A percentile compares a stretch with the other conserved stretches of the same genome.
Conservation (phyloP, 2,113 vertebrate species). For the Boulengeromyrus knoepffleri region DNA sequence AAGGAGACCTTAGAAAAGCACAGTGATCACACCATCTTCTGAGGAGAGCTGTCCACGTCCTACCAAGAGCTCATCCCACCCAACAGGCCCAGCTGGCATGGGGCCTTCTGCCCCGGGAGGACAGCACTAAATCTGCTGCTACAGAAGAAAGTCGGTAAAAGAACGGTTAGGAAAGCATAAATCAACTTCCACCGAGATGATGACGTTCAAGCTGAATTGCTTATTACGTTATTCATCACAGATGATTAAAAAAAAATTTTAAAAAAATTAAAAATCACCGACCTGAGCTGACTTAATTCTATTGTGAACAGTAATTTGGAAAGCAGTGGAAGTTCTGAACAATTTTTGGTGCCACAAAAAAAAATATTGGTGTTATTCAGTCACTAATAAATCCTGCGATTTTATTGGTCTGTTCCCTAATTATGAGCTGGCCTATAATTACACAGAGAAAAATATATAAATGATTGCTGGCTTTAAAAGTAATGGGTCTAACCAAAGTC, state of each 20-base stretch:
- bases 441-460: slow-evolving; percentile 37
- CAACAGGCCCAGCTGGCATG: background rate
- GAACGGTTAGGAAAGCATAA: background rate
- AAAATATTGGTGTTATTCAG: slow-evolving; percentile 37
- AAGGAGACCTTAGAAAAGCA: background rate
- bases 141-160: background rate
- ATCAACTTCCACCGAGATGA: background rate
- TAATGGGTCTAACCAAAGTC: slow-evolving; percentile 30
- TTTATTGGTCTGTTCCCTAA: slow-evolving; percentile 25
- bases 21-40: background rate
- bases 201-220: slow-evolving; percentile 39
- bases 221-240: slow-evolving; percentile 28
- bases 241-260: background rate
- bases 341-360: slow-evolving; percentile 17
- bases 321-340: slow-evolving; percentile 29
- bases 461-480: slow-evolving; percentile 34
- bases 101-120: background rate
- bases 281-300: slow-evolving; percentile 25
- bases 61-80: background rate
- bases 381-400: slow-evolving; percentile 35
- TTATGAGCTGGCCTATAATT: slow-evolving; percentile 35
- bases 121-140: slow-evolving; percentile 17
- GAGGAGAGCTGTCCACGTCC: background rate
- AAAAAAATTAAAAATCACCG: slow-evolving; percentile 6
- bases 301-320: slow-evolving; percentile 30